Percentiles rank a stretch among this genome's conserved stretches.
Evolutionary conservation across 2,888 invertebrate species (phyloP).

Genomic region (Erannis defoliaria): DNA sequence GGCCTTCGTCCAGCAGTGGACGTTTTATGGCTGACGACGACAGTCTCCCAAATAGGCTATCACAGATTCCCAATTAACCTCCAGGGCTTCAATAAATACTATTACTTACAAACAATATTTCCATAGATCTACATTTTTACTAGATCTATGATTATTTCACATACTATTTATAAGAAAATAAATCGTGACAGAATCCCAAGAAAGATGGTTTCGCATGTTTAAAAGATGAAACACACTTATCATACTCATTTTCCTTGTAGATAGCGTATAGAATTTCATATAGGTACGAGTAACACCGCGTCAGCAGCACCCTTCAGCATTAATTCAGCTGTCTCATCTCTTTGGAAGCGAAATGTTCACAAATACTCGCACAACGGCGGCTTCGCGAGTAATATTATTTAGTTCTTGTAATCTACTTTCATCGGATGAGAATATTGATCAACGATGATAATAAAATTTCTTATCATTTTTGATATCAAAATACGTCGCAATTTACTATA

Average conservation of each 20-base stretch:
- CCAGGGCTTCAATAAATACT: too few species aligned
- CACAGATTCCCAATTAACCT: too few species aligned
- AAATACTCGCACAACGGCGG: conserved; percentile 7
- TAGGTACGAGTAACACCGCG: conserved; percentile 4
- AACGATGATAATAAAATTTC: conserved; percentile 25
- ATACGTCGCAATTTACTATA: conserved; percentile 16
- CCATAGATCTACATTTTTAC: too few species aligned
- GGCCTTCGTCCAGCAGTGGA: too few species aligned
- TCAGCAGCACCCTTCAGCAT: conserved; percentile 23
- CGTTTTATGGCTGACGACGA: too few species aligned
- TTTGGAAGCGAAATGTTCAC: conserved; percentile 12
- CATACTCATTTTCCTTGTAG: conserved; percentile 23
- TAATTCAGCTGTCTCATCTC: conserved; percentile 25
- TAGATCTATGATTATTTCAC: too few species aligned
- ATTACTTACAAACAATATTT: too few species aligned
- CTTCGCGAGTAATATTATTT: conserved; percentile 7
- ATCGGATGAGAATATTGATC: conserved; percentile 27
- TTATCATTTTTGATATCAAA: conserved; percentile 25
- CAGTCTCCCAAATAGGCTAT: too few species aligned
- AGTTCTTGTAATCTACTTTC: conserved; percentile 31
- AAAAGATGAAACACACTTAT: conserved; percentile 25
- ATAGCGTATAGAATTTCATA: conserved; percentile 19
- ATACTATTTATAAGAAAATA: too few species aligned
- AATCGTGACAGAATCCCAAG: conserved; percentile 6
- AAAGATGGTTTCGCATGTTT: conserved; percentile 11